Evolutionary conservation across 2,113 vertebrate species (phyloP), one percentile per base, ranked within the genome.

Genomic region (Mellivora capensis): DNA sequence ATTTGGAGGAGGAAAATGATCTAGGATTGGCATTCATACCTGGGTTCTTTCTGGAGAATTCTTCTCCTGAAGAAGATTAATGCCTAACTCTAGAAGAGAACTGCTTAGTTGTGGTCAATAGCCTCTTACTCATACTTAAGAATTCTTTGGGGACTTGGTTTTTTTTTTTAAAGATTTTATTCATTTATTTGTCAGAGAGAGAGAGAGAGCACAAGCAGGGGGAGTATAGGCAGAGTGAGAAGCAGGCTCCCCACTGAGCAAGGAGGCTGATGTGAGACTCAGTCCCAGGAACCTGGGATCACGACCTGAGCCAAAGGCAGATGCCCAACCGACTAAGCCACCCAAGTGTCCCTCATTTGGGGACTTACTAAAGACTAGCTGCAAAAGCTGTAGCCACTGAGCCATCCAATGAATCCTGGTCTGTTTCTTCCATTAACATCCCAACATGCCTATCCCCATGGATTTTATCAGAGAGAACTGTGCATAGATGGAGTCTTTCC

Each of bases 41-140:
- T 83, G 47, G 4, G 87, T 93, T 89, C 52, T 80, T 86, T 62
- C 62, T 64, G 67, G 14, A 74, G 47, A 93, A 81, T 80, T 83
- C 59, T 87, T 93, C 69, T 90, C 47, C 52, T 42, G 20, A 84
- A 96, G 64, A 96, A 91, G 61, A 90, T 62, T 82, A 23, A 42
- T 7, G 11, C 23, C 27, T 42, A 54, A 72, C 7, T 90, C n/a
- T 83, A 96, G 83, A 94, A 94, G 47, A 94, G 34, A 97, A 77
- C 23, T 90, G 23, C 47, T 93, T 74, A 93, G 67, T 14, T 79
- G 2, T 10, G 37, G 77, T 52, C 72, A 67, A 67, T 1, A 79
- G 42, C 3, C 47, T 87, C 79, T 69, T 34, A 47, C 27, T 57
- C 71, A 81, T 25, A 42, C 29, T 93, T 94, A 23, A 87, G 62